These are phyloP conservation scores for Pollenia angustigena DNA, from an alignment of 2,888 invertebrate species.

Conservation along the genomic window DNA sequence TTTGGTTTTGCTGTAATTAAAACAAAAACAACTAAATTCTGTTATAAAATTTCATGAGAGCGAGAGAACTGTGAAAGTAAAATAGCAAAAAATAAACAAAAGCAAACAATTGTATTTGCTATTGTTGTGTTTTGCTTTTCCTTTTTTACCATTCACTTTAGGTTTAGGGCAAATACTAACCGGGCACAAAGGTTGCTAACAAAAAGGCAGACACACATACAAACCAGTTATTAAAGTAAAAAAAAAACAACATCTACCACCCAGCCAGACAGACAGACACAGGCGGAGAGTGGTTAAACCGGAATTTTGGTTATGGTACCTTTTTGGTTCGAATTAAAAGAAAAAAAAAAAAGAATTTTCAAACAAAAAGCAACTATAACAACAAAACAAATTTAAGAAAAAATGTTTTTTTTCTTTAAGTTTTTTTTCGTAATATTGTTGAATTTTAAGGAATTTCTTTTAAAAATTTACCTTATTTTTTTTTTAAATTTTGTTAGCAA, in stretches of 20 bases:
- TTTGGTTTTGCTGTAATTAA: not conserved
- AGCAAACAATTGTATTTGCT: constrained; percentile 17
- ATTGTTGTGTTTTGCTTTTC: constrained; percentile 17
- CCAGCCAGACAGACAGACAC: constrained; percentile 44
- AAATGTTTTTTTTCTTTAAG: constrained; percentile 33
- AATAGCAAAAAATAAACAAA: constrained; percentile 12
- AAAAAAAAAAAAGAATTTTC: constrained; percentile 51
- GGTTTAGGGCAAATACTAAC: constrained; percentile 70
- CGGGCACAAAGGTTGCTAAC: constrained; percentile 59
- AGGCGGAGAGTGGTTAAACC: constrained; percentile 71
- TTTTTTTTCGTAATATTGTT: constrained; percentile 41
- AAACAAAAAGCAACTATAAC: constrained; percentile 45
- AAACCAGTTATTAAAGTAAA: constrained; percentile 39
- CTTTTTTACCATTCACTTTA: constrained; percentile 65
- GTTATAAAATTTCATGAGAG: constrained; percentile 14
- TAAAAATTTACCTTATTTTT: not conserved
- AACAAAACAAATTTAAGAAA: constrained; percentile 5
- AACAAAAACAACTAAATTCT: not conserved
- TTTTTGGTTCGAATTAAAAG: constrained; percentile 46
- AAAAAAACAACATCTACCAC: constrained; percentile 37
- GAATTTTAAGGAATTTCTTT: constrained; percentile 58
- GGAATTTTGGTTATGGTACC: constrained; percentile 65
- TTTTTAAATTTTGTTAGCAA: not conserved
- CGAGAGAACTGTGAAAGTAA: not conserved
- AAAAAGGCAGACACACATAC: constrained; percentile 29